Percentiles rank a stretch among this genome's conserved stretches.
Evolutionary conservation across 1,140 invertebrate species (phyloP).

Genomic region (Phymastichus coffea): DNA sequence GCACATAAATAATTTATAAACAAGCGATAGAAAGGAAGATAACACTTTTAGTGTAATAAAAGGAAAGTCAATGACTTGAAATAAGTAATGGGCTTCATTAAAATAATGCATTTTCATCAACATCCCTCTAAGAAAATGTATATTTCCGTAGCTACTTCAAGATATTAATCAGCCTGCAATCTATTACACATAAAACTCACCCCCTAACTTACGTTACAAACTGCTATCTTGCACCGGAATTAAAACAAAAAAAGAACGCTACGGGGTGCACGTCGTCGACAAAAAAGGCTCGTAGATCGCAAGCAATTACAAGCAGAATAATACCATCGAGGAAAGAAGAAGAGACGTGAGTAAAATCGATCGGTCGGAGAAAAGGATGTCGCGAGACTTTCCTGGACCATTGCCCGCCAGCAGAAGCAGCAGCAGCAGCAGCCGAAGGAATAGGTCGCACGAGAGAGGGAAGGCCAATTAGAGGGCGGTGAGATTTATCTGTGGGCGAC

Average conservation of each 20-base stretch:
- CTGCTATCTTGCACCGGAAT: too few species aligned
- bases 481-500: slow-evolving; percentile 57
- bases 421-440: slow-evolving; percentile 6
- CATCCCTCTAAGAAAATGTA: too few species aligned
- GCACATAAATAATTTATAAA: too few species aligned
- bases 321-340: slow-evolving; percentile 25
- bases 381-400: slow-evolving; percentile 45
- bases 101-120: not conserved
- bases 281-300: too few species aligned
- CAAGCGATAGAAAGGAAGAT: not conserved
- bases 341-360: slow-evolving; percentile 1
- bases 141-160: too few species aligned
- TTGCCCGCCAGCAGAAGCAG: slow-evolving; percentile 40
- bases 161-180: too few species aligned
- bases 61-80: not conserved
- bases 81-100: slow-evolving; percentile 4
- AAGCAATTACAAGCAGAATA: too few species aligned
- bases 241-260: too few species aligned
- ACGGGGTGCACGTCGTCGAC: too few species aligned
- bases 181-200: too few species aligned
- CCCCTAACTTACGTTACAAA: too few species aligned
- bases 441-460: slow-evolving; percentile 39
- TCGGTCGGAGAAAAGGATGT: not conserved
- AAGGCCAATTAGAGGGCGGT: slow-evolving; percentile 57
- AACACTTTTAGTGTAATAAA: not conserved